Percentiles rank a stretch among this genome's conserved stretches.
Evolutionary conservation across 1,140 invertebrate genomes (phyloP).

Genomic region (Drosophila gunungcola): DNA sequence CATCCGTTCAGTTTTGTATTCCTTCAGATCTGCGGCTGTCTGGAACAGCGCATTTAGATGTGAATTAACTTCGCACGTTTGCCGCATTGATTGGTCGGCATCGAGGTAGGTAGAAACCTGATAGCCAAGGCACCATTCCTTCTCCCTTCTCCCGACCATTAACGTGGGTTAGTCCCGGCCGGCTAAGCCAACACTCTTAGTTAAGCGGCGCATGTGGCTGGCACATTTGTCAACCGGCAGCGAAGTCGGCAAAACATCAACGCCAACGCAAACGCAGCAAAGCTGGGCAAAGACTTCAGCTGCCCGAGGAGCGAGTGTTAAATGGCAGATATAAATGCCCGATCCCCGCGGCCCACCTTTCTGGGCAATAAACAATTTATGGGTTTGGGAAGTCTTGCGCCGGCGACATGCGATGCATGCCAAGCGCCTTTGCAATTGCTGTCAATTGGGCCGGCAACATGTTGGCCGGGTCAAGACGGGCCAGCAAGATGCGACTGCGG

Average conservation of each 20-base stretch:
- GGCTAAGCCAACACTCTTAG: constrained; percentile 62
- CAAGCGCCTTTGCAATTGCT: constrained; percentile 79
- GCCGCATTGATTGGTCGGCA: constrained; percentile 61
- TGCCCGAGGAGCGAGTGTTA: constrained; percentile 52
- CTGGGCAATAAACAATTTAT: constrained; percentile 76
- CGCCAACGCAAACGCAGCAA: constrained; percentile 72
- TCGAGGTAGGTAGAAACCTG: constrained; percentile 61
- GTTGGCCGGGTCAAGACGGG: constrained; percentile 17
- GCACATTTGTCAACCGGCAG: constrained; percentile 77
- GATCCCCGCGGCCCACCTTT: constrained; percentile 30
- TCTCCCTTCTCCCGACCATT: neutral
- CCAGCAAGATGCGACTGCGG: constrained; percentile 5
- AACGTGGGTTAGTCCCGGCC: constrained; percentile 29
- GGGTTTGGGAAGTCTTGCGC: constrained; percentile 69
- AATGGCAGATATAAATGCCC: constrained; percentile 46
- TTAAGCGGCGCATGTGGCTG: constrained; percentile 76
- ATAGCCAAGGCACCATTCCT: constrained; percentile 23
- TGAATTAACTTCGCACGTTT: constrained; percentile 45
- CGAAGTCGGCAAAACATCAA: constrained; percentile 76
- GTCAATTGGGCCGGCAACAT: constrained; percentile 66
- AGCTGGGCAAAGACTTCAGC: constrained; percentile 38
- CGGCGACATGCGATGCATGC: constrained; percentile 71
- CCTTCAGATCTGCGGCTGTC: neutral
- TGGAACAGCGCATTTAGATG: constrained; percentile 36
- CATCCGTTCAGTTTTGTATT: neutral